Evolutionary conservation across 2,888 invertebrate genomes (phyloP), one percentile per base, ranked within the genome.

Genomic region (Portevinia maculata): DNA sequence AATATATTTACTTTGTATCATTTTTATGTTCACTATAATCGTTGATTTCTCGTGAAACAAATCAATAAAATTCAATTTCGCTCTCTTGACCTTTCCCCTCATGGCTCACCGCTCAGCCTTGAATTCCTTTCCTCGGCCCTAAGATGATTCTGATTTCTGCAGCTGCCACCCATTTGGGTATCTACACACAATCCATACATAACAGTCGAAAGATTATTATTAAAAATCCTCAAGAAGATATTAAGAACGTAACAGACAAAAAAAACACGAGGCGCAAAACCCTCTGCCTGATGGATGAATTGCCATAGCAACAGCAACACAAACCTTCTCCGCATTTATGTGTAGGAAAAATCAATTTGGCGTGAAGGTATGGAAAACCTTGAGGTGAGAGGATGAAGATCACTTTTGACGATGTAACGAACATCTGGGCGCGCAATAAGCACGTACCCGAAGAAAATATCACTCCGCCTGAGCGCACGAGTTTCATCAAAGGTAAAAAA

Each of bases 361-460:
- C 78, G 50, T 83, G 67, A 83, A 83, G 65, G 57, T 50, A 48
- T 28, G 64, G 53, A 71, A 78, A 83, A 73, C 48, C 78, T 73
- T 78, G 71, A 73, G 59, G 48, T 55, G 44, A 55, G 48, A 55
- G 69, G 24, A 64, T 69, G 67, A 73, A 67, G 83, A 83, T 83
- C 81, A 76, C 70, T 76, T 55, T 55, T 65, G 62, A 59, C 59
- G 83, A 74, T 69, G 67, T 79, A 74, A 73, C 60, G 83, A 83
- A 83, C 83, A 83, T 83, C 83, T 83, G 83, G 83, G 78, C 78
- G 52, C 67, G 60, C 78, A 78, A 83, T 78, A 32, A 73, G 83
- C 78, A 83, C 78, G 71, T 83, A 83, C 83, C 78, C 71, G 21
- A n/a, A 62, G 28, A 8, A 15, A 50, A 57, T 24, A 65, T 39